Evolutionary conservation across 2,797 vertebrate genomes (phyloP), one percentile per base, ranked within the genome.

Genomic region (Hippoglossus hippoglossus): DNA sequence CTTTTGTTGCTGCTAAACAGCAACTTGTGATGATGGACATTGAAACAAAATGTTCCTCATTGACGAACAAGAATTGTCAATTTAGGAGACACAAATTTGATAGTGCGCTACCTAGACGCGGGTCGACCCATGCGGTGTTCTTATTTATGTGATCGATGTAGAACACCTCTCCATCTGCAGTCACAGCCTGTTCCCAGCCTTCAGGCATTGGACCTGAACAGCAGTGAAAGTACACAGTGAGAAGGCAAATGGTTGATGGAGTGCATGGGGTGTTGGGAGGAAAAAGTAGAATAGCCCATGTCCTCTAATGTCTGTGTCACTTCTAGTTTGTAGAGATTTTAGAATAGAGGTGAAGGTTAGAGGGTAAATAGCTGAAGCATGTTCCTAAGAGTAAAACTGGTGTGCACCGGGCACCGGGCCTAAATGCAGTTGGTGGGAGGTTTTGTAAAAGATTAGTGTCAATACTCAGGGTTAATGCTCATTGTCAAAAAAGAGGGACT

Each of bases 111-210:
- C 92, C 93, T 93, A 98, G 95, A 91, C 96, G 94, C 91, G 97
- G 97, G 95, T 97, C 96, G 95, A 98, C 95, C 97, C 97, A 98
- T 93, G 97, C 92, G 92, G 97, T 98, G 90, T 93, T 95, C 95
- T 97, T 98, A 96, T 96, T 97, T 95, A 97, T 96, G 96, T 98
- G 97, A 96, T 98, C 97, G 95, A 98, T 97, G 95, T 96, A 98
- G 96, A 96, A 98, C 94, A 97, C 95, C 94, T 97, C 97, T 95
- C 97, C 96, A 92, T 98, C 97, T 93, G 96, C 95, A 94, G 96
- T 97, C 93, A 96, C 94, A 91, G 96, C 95, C 95, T 97, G 96
- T 94, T 98, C 97, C 97, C 97, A 98, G 95, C 97, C 96, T 92
- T 97, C 96, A 93, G 97, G 96, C 93, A 98, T 95, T 93, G 96